Base-by-base conservation (phyloP, 1,140 invertebrate genomes). In the Aphaenogaster ashmeadi region DNA sequence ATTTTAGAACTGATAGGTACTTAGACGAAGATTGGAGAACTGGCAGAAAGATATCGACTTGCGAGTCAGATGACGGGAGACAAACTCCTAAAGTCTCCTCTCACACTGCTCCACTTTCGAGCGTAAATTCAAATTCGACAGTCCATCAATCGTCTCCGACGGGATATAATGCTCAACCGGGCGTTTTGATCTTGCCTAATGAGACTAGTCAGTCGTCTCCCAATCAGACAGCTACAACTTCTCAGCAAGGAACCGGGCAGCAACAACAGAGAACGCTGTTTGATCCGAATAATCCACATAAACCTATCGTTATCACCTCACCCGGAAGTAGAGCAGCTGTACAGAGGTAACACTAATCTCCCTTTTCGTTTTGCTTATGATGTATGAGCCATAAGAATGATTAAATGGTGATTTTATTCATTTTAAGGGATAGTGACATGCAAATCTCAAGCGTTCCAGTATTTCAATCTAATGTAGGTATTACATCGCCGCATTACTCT, bases 241-340 rank as follows among this genome's bases (percentile, higher is more conserved):
- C 91, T 79, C 89, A 74, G 44, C 80, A 84, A 84, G 69, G 80
- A 50, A 38, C 13, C 0, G 80, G 69, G 3, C 69, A 60, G 6
- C 92, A 92, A 41, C 94, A 94, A 75, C 96, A 96, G 88, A 96
- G 96, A 91, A 96, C 95, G 8, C 91, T 97, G 18, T 97, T 96
- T 92, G 97, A 97, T 94, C 97, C 97, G 3, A 97, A 97, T 88
- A 97, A 97, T 95, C 97, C 97, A 2, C 96, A 96, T 87, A 97
- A 97, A 94, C 97, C 97, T 21, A 97, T 97, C 84, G 95, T 97
- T 88, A 96, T 97, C 21, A 96, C 95, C 85, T 95, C 96, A 44
- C 89, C 95, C 44, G 95, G 94, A 77, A 94, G 88, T 78, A 93
- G 96, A 93, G 89, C 90, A 41, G 90, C 83, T 56, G 36, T 90